phyloP scores from a whole-genome alignment of 2,113 vertebrate species.

The Haplochromis vanheusdeni region DNA sequence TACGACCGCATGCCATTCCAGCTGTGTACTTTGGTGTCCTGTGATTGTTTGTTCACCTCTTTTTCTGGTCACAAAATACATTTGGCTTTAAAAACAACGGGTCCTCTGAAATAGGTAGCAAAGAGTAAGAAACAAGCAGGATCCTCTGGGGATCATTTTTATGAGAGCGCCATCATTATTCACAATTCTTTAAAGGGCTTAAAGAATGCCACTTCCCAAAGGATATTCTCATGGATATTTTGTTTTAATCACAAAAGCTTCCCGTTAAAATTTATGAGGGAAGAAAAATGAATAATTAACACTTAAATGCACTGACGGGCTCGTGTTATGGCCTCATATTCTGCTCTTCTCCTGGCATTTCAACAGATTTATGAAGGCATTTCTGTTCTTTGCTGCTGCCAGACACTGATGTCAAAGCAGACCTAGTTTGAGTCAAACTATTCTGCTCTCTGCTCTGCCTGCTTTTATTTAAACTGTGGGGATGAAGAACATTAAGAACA shows the following conservation, averaged over 20 bases:
- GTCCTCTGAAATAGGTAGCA: conserved; percentile 5
- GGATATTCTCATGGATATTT: conserved; percentile 63
- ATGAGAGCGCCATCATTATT: conserved; percentile 60
- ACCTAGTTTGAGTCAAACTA: conserved; percentile 21
- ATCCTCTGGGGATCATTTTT: conserved; percentile 62
- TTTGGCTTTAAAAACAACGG: conserved; percentile 38
- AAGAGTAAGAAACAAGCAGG: conserved; percentile 39
- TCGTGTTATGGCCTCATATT: conserved; percentile 53
- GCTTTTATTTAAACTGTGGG: background rate
- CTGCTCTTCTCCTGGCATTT: conserved; percentile 47
- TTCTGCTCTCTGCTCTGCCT: background rate
- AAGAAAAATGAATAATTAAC: conserved; percentile 69
- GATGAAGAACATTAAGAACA: background rate
- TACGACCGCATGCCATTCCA: conserved; percentile 5
- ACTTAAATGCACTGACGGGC: conserved; percentile 66
- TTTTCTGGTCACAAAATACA: conserved; percentile 22
- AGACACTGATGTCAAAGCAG: conserved; percentile 48
- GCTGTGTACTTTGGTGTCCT: background rate
- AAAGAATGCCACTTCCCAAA: conserved; percentile 61
- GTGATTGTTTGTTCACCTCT: conserved; percentile 17
- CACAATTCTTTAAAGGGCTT: conserved; percentile 66
- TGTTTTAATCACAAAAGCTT: conserved; percentile 71
- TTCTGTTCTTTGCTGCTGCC: conserved; percentile 9
- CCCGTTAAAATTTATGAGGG: conserved; percentile 68
- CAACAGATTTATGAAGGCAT: conserved; percentile 45